These are phyloP conservation scores for Drosophila pseudotakahashii DNA, from an alignment of 2,888 invertebrate species.

Conservation along the genomic window DNA sequence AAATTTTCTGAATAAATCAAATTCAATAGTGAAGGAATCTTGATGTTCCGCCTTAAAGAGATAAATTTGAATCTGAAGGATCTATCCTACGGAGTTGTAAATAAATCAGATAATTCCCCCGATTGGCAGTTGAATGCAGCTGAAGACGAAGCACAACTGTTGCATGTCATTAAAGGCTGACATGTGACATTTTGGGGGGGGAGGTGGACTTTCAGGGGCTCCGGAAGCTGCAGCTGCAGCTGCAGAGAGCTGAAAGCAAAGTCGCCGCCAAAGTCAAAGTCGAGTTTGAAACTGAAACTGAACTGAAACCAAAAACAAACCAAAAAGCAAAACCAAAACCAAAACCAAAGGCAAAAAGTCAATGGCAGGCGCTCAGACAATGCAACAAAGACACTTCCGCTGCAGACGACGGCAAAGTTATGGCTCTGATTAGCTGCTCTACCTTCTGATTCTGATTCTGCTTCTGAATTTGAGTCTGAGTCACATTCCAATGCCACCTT, in stretches of 20 bases:
- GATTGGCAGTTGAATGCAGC: conserved; percentile 24
- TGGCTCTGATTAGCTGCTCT: conserved; percentile 28
- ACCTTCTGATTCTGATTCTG: conserved; percentile 19
- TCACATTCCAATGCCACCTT: conserved; percentile 6
- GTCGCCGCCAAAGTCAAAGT: conserved; percentile 14
- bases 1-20: no score
- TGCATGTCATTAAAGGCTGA: conserved; percentile 18
- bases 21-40: background rate
- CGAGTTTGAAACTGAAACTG: conserved; percentile 10
- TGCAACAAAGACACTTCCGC: conserved; percentile 54
- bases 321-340: background rate
- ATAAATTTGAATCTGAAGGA: background rate
- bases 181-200: conserved; percentile 1
- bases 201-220: background rate
- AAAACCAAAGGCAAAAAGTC: conserved; percentile 9
- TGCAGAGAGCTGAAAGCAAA: background rate
- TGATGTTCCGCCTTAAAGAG: background rate
- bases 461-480: background rate
- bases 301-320: background rate
- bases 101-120: background rate
- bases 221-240: conserved; percentile 16
- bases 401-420: conserved; percentile 58
- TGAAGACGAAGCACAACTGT: conserved; percentile 10
- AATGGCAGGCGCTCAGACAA: conserved; percentile 28
- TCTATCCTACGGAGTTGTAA: background rate